Evolutionary conservation across 2,113 vertebrate species (phyloP).

Genomic region (Gallinago jamesoni): DNA sequence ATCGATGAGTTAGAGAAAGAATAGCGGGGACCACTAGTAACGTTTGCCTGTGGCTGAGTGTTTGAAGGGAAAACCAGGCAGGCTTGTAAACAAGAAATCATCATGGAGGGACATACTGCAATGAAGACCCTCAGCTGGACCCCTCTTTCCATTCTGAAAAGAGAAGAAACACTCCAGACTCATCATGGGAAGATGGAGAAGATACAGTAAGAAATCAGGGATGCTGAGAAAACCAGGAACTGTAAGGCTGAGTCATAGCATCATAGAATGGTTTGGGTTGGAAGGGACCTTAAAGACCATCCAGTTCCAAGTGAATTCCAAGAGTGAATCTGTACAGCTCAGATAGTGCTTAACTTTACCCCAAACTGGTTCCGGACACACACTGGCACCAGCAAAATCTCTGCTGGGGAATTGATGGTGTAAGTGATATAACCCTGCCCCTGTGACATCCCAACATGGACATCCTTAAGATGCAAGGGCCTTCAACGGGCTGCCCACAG

Average conservation of each 20-base stretch:
- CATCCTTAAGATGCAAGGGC: neutral
- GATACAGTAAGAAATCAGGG: neutral
- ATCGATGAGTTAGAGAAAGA: neutral
- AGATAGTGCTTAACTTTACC: neutral
- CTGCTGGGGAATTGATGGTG: neutral
- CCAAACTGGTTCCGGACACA: neutral
- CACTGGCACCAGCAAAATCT: neutral
- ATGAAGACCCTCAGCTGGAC: neutral
- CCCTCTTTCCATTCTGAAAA: neutral
- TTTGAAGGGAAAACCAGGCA: neutral
- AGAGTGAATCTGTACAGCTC: neutral
- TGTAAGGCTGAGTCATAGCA: neutral
- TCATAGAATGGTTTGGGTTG: no score
- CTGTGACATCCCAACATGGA: fast-evolving
- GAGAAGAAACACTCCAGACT: neutral
- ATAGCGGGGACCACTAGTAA: neutral
- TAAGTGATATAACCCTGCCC: neutral
- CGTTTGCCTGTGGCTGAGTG: neutral
- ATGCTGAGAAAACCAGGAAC: neutral
- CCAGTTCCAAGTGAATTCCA: no score
- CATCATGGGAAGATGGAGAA: neutral
- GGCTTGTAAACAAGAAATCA: neutral
- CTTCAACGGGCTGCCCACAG: fast-evolving
- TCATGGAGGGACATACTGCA: neutral
- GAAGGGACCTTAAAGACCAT: no score